Evolutionary conservation across 2,888 invertebrate species (phyloP).

Genomic region (Coremacera marginata): DNA sequence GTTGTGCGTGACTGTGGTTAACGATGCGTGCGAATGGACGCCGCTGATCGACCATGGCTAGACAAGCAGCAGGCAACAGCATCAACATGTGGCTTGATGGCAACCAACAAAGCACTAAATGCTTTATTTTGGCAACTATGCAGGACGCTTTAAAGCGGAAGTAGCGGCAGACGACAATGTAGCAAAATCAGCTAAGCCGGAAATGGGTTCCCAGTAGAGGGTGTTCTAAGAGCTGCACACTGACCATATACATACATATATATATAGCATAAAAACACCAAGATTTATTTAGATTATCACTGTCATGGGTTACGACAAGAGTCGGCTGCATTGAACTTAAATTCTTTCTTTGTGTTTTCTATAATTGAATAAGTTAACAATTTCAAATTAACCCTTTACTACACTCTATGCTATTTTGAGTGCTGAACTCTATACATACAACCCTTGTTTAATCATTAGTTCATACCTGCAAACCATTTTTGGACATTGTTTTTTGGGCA

Average conservation of each 20-base stretch:
- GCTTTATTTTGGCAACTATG: neutral
- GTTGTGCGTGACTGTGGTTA: neutral
- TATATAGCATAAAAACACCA: no score
- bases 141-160: no score
- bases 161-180: no score
- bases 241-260: no score
- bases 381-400: neutral
- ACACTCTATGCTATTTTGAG: neutral
- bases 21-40: slow-evolving; percentile 15
- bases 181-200: no score
- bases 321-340: no score
- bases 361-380: no score
- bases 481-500: neutral
- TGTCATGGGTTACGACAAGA: no score
- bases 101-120: neutral
- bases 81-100: neutral
- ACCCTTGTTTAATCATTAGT: neutral
- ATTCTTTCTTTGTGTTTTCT: no score
- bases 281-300: no score
- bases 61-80: neutral
- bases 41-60: neutral
- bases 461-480: slow-evolving; percentile 6
- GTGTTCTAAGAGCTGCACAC: no score
- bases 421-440: neutral
- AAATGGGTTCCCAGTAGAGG: no score